Evolutionary conservation across 2,113 vertebrate species (phyloP).

Genomic region (Neodontobutis hainanensis): DNA sequence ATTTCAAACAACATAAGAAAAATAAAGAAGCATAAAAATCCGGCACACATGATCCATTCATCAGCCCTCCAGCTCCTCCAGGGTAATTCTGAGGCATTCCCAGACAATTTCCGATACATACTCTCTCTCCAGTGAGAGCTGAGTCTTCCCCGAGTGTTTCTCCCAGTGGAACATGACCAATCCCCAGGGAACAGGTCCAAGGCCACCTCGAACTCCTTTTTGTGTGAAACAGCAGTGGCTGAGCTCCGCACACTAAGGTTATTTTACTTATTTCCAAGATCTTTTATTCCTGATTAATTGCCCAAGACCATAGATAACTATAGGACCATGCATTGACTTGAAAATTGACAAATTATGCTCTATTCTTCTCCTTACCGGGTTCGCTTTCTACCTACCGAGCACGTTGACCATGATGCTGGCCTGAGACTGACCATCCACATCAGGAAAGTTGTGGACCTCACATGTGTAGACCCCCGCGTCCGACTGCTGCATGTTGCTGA

Average conservation of each 20-base stretch:
- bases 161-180: too few species aligned
- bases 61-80: not conserved
- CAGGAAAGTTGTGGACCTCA: conserved; percentile 82
- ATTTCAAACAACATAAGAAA: not conserved
- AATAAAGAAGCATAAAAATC: not conserved
- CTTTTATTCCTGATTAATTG: too few species aligned
- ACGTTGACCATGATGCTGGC: conserved; percentile 78
- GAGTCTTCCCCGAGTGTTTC: too few species aligned
- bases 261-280: too few species aligned
- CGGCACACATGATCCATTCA: not conserved
- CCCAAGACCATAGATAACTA: too few species aligned
- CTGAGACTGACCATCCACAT: conserved; percentile 68
- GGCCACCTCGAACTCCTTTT: too few species aligned
- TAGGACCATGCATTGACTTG: not conserved
- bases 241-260: too few species aligned
- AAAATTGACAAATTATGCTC: not conserved
- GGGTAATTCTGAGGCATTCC: not conserved
- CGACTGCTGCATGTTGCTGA: conserved; percentile 79
- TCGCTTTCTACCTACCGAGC: conserved; percentile 74
- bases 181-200: too few species aligned
- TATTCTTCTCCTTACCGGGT: too few species aligned
- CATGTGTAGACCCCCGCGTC: conserved; percentile 85
- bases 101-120: not conserved
- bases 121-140: not conserved
- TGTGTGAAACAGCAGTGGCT: too few species aligned